Conservation (phyloP, 2,797 vertebrate species). For the Acanthurus leucopareius region DNA sequence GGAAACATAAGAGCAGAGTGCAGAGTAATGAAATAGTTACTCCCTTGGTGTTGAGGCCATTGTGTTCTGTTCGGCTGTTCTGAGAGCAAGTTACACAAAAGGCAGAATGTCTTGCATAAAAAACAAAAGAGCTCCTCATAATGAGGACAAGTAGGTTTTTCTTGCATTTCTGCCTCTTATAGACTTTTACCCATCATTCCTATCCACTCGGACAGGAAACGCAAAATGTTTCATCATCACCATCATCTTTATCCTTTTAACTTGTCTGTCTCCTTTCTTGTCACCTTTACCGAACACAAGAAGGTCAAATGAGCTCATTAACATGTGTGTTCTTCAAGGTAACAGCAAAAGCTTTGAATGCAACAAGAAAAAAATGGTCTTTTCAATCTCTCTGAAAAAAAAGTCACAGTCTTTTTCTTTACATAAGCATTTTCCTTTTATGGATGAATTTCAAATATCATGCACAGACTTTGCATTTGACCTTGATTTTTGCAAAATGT, state of each 20-base stretch:
- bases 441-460: not conserved
- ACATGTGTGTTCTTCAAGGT: not conserved
- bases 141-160: constrained; percentile 34
- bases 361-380: not conserved
- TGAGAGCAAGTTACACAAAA: constrained; percentile 28
- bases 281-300: not conserved
- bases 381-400: not conserved
- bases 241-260: not conserved
- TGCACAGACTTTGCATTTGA: not conserved
- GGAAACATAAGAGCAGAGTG: constrained; percentile 2
- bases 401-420: not conserved
- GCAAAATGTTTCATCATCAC: not conserved
- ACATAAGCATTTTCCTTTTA: not conserved
- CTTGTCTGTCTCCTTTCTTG: not conserved
- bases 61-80: constrained; percentile 20
- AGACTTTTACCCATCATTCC: not conserved
- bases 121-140: no score
- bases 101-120: not conserved
- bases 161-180: constrained; percentile 1
- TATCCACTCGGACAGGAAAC: no score
- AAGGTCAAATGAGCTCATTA: constrained; percentile 1
- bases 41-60: constrained; percentile 24
- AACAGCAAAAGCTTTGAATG: not conserved
- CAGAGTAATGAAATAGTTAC: constrained; percentile 37
- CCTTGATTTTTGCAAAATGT: not conserved